Evolutionary conservation across 2,797 vertebrate genomes (phyloP).

Genomic region (Macropodus opercularis): DNA sequence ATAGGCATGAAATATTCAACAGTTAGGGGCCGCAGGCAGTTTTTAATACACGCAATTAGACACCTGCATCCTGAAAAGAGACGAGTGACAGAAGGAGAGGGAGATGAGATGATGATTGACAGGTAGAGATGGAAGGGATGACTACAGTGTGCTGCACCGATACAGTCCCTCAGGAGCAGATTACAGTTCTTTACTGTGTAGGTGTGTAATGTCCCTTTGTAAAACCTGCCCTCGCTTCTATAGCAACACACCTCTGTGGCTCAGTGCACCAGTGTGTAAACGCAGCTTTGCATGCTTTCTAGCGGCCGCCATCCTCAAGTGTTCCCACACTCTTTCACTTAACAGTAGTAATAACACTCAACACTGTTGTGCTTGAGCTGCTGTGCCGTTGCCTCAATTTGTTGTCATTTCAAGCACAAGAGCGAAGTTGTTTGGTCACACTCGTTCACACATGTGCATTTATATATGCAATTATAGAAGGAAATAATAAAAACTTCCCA

Average conservation of each 20-base stretch:
- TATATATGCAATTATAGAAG: conserved; percentile 8
- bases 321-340: conserved; percentile 62
- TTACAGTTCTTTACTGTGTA: conserved; percentile 76
- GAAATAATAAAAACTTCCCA: conserved; percentile 1
- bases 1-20: conserved; percentile 76
- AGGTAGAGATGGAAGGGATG: conserved; percentile 48
- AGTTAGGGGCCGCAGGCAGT: conserved; percentile 60
- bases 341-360: conserved; percentile 45
- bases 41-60: conserved; percentile 71
- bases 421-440: conserved; percentile 12
- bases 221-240: conserved; percentile 77
- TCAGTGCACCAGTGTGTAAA: conserved; percentile 51
- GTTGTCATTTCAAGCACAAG: conserved; percentile 35
- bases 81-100: conserved; percentile 21
- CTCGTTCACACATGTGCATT: conserved; percentile 17
- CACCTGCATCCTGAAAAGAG: conserved; percentile 56
- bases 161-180: conserved; percentile 67
- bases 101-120: conserved; percentile 53
- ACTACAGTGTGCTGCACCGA: conserved; percentile 63
- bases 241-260: conserved; percentile 73
- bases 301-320: conserved; percentile 61
- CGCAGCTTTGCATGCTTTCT: conserved; percentile 39
- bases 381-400: conserved; percentile 8
- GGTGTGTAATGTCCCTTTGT: conserved; percentile 80
- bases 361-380: conserved; percentile 31